phyloP scores from a whole-genome alignment of 2,888 invertebrate genomes.

The Thymelicus acteon region DNA sequence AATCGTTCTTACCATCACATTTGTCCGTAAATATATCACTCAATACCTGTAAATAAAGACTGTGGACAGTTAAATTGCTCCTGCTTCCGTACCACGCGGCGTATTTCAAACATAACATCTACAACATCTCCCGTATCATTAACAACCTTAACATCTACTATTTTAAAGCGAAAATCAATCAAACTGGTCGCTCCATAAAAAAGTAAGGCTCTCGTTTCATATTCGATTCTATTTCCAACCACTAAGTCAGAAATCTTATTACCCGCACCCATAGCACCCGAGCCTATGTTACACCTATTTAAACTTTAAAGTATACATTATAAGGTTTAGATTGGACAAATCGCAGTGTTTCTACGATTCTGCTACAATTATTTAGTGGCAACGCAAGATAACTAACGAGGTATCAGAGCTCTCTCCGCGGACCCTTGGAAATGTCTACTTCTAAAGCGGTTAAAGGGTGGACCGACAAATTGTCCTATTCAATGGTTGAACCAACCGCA shows the following conservation, averaged over 20 bases:
- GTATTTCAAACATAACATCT: slow-evolving; percentile 54
- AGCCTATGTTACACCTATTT: slow-evolving; percentile 40
- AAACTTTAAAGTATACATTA: slow-evolving; percentile 43
- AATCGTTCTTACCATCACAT: slow-evolving; percentile 63
- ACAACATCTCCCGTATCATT: slow-evolving; percentile 41
- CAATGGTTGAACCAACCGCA: slow-evolving; percentile 59
- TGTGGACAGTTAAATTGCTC: slow-evolving; percentile 71
- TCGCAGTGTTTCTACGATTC: slow-evolving; percentile 47
- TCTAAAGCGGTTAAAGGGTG: slow-evolving; percentile 65
- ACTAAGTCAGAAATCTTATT: slow-evolving; percentile 61
- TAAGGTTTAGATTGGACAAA: slow-evolving; percentile 45
- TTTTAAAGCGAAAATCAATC: slow-evolving; percentile 49
- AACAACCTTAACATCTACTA: slow-evolving; percentile 44
- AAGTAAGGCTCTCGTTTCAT: slow-evolving; percentile 49
- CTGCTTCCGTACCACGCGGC: slow-evolving; percentile 63
- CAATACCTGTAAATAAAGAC: slow-evolving; percentile 66
- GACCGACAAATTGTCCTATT: slow-evolving; percentile 81
- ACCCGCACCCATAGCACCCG: slow-evolving; percentile 40
- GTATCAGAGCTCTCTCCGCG: slow-evolving; percentile 70
- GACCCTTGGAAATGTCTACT: slow-evolving; percentile 74
- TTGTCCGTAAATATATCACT: slow-evolving; percentile 74
- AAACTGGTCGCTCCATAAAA: slow-evolving; percentile 46
- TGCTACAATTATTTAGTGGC: slow-evolving; percentile 79
- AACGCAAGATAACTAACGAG: slow-evolving; percentile 77
- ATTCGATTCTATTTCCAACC: slow-evolving; percentile 60